A percentile compares a stretch with the other conserved stretches of the same genome.
Conservation (phyloP, 2,113 vertebrate species). For the Atractosteus spatula region DNA sequence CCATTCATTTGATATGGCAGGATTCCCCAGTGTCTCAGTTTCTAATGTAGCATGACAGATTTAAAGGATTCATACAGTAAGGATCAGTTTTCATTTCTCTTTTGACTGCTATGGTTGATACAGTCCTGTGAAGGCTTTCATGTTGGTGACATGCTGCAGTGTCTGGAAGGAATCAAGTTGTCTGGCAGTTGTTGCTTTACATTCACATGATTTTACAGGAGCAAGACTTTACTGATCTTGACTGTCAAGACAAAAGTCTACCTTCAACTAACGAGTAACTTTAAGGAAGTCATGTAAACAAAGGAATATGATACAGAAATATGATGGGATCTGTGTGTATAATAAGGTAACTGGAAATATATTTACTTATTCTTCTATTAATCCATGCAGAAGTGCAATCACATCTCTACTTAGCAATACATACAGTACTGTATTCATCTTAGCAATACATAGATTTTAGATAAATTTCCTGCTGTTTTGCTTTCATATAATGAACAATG, state of each 20-base stretch:
- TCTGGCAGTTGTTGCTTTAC: not conserved
- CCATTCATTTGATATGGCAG: constrained; percentile 9
- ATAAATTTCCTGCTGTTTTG: no score
- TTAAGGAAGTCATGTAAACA: not conserved
- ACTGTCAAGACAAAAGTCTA: constrained; percentile 12
- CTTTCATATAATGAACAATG: no score
- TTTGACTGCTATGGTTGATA: not conserved
- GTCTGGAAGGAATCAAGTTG: constrained; percentile 3
- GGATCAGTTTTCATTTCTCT: constrained; percentile 5
- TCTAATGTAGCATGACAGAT: constrained; percentile 16
- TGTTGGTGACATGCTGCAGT: constrained; percentile 19
- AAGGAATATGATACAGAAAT: not conserved
- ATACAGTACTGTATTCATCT: no score
- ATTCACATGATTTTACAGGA: not conserved
- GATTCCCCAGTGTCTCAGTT: constrained; percentile 9
- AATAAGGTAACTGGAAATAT: no score
- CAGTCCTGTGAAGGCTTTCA: not conserved
- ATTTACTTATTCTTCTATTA: no score
- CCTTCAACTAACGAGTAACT: not conserved
- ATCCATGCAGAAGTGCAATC: no score
- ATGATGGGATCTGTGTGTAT: no score
- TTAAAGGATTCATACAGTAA: constrained; percentile 4
- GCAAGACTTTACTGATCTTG: not conserved
- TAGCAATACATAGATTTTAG: no score
- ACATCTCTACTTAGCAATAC: no score